phyloP scores from a whole-genome alignment of 1,140 invertebrate species.

The Archivesica marissinica region DNA sequence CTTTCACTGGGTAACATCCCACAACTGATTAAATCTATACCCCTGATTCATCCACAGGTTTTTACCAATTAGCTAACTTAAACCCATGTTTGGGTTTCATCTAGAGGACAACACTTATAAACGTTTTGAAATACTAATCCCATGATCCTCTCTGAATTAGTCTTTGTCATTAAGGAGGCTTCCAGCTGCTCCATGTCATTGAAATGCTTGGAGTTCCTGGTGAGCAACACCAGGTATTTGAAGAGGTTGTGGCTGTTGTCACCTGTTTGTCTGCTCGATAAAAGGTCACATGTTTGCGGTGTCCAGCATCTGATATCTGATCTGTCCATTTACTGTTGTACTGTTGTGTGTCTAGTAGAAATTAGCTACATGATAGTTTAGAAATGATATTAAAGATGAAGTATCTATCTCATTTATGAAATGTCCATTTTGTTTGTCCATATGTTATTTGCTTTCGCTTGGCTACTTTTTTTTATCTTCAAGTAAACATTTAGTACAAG shows the following conservation, averaged over 20 bases:
- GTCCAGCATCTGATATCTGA: neutral
- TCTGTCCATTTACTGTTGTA: constrained; percentile 12
- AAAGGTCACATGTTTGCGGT: constrained; percentile 27
- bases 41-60: constrained; percentile 34
- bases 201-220: constrained; percentile 38
- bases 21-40: constrained; percentile 34
- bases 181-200: constrained; percentile 45
- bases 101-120: constrained; percentile 7
- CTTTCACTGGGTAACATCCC: neutral
- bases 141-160: constrained; percentile 41
- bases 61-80: constrained; percentile 13
- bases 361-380: no score
- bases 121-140: constrained; percentile 32
- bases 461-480: no score
- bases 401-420: no score
- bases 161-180: constrained; percentile 57
- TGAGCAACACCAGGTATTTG: neutral
- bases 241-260: constrained; percentile 8
- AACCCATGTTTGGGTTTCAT: constrained; percentile 37
- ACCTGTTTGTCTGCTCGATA: constrained; percentile 30
- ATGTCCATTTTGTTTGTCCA: no score
- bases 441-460: no score
- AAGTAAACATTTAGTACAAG: no score
- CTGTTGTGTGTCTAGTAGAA: constrained; percentile 19
- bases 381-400: no score